Base-by-base conservation (phyloP, 1,140 invertebrate genomes). In the Megalonaias nervosa region DNA sequence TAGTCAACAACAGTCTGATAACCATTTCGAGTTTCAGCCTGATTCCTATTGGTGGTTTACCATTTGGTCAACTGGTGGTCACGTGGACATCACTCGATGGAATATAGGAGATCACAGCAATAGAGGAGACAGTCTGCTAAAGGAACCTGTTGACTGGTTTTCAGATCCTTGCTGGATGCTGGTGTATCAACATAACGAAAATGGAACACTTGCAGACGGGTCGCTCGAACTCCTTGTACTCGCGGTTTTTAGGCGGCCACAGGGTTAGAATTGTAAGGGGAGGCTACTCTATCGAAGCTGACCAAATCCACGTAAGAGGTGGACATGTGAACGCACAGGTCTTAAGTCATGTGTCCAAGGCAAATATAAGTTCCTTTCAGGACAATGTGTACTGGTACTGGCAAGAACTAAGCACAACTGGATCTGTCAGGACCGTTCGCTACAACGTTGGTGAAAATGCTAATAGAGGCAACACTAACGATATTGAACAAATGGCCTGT, bases 351-450 rank as follows among this genome's bases (percentile, higher is more conserved):
- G 76, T 71, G 73, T 78, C 76, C 4, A 78, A 78, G 61, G 71
- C 73, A 61, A 70, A 78, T 55, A 19, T 78, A 57, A 73, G 69
- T 62, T 31, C 62, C 12, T 78, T 78, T 55, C 73, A 71, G 0
- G 76, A 78, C 38, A 71, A 78, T 38, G 76, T 78, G 9, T 78
- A 73, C 23, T 78, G 76, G 76, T 71, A 78, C 55, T 78, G 76
- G 76, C 70, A 71, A 11, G 71, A 73, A 17, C 66, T 78, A 19
- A 72, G 71, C 5, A 78, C 76, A 13, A 78, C 76, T 14, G 76
- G 76, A 15, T 73, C 71, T 2, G 76, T 73, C 26, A 69, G 65
- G 6, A 69, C 76, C 0, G 71, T 73, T 38, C 74, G 74, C 62
- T 78, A 73, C 66, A 78, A 78, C 59, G 71, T 78, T 1, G 76